A percentile compares a stretch with the other conserved stretches of the same genome.
Conservation (phyloP, 2,888 invertebrate species). For the Gasteruption jaculator region DNA sequence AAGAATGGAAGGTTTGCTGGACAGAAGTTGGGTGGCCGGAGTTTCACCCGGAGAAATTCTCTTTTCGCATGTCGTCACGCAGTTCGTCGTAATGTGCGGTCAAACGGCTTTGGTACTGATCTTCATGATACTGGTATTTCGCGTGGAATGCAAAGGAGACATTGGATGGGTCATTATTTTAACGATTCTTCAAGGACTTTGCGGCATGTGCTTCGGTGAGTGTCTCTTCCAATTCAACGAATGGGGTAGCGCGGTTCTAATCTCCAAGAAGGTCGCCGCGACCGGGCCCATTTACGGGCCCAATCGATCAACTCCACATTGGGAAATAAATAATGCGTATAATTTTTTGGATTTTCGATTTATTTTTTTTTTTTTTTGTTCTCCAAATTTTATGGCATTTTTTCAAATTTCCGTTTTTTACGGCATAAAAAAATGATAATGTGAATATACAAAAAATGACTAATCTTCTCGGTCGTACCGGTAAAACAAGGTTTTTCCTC, state of each 20-base stretch:
- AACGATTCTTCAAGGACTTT: constrained; percentile 84
- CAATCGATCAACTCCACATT: not conserved
- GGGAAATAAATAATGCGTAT: not conserved
- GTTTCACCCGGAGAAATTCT: constrained; percentile 88
- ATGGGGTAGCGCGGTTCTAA: too few relatives aligned
- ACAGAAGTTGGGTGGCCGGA: constrained; percentile 91
- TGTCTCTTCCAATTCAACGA: too few relatives aligned
- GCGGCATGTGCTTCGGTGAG: constrained; percentile 93
- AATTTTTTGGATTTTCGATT: not conserved
- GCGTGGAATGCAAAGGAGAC: constrained; percentile 86
- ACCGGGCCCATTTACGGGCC: too few relatives aligned
- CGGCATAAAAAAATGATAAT: too few relatives aligned
- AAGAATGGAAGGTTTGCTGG: constrained; percentile 85
- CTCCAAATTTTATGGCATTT: not conserved
- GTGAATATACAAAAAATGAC: too few relatives aligned
- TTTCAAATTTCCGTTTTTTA: too few relatives aligned
- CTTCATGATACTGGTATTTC: constrained; percentile 88
- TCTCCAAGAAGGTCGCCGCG: too few relatives aligned
- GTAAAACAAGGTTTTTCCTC: too few relatives aligned
- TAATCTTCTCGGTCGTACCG: too few relatives aligned
- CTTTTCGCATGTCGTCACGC: constrained; percentile 89
- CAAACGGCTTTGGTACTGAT: constrained; percentile 87
- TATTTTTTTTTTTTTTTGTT: not conserved
- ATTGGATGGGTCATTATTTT: constrained; percentile 79
- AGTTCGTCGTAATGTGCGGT: constrained; percentile 92